Evolutionary conservation across 2,797 vertebrate species (phyloP).

Genomic region (Thripadectes ignobilis): DNA sequence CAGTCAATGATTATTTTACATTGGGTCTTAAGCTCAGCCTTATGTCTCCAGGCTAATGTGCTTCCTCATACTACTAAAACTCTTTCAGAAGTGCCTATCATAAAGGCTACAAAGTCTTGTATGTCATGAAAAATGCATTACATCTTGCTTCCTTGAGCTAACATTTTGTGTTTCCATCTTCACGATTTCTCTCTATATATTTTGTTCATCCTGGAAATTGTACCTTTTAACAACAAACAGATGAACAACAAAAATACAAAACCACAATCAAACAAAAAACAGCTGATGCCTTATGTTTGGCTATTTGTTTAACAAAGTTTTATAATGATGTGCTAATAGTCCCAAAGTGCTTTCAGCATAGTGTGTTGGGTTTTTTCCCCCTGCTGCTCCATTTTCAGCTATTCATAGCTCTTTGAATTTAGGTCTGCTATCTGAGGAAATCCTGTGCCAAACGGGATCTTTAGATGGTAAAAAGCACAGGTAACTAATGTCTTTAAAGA

Average conservation of each 20-base stretch:
- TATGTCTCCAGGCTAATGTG: background rate
- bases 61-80: background rate
- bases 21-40: background rate
- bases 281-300: background rate
- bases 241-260: background rate
- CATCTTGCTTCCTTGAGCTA: background rate
- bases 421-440: background rate
- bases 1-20: background rate
- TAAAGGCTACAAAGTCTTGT: background rate
- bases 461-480: background rate
- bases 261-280: background rate
- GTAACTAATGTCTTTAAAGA: background rate
- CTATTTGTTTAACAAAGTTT: background rate
- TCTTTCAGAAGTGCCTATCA: background rate
- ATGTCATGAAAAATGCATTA: background rate
- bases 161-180: background rate
- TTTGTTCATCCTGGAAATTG: background rate
- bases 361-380: background rate
- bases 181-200: background rate
- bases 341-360: background rate
- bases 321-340: background rate
- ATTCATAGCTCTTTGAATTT: background rate
- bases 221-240: background rate
- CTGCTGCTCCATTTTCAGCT: background rate
- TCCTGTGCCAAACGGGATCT: background rate